phyloP scores from a whole-genome alignment of 2,113 vertebrate genomes.

The Hippolais icterina region DNA sequence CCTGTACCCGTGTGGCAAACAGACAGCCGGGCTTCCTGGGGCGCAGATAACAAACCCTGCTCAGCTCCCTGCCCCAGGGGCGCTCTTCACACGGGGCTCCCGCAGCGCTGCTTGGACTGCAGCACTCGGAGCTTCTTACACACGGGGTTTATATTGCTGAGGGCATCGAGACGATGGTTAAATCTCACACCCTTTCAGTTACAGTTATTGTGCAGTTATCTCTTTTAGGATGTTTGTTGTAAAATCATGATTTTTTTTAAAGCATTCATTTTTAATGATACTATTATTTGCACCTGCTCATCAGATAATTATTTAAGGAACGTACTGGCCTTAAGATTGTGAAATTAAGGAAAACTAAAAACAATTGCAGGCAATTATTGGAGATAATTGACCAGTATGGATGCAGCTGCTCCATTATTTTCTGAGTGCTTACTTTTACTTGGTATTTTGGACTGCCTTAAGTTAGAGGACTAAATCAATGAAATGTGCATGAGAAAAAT shows the following conservation, averaged over 20 bases:
- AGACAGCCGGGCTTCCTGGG: conserved; percentile 75
- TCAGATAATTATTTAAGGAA: conserved; percentile 15
- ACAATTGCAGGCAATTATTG: background rate
- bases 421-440: background rate
- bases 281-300: background rate
- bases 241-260: conserved; percentile 21
- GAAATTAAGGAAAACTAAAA: background rate
- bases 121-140: background rate
- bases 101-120: background rate
- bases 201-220: conserved; percentile 5
- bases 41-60: conserved; percentile 77
- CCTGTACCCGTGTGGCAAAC: conserved; percentile 82
- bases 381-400: background rate
- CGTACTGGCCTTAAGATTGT: background rate
- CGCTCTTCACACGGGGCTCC: background rate
- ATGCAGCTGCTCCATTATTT: background rate
- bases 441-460: background rate
- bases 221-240: conserved; percentile 35
- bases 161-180: background rate
- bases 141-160: background rate
- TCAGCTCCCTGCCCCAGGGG: background rate
- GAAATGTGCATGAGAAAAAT: background rate
- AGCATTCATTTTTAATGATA: background rate
- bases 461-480: background rate
- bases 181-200: conserved; percentile 3